Percentiles rank a stretch among this genome's conserved stretches.
Conservation (phyloP, 2,888 invertebrate species). For the Hydrotaea cyrtoneurina region DNA sequence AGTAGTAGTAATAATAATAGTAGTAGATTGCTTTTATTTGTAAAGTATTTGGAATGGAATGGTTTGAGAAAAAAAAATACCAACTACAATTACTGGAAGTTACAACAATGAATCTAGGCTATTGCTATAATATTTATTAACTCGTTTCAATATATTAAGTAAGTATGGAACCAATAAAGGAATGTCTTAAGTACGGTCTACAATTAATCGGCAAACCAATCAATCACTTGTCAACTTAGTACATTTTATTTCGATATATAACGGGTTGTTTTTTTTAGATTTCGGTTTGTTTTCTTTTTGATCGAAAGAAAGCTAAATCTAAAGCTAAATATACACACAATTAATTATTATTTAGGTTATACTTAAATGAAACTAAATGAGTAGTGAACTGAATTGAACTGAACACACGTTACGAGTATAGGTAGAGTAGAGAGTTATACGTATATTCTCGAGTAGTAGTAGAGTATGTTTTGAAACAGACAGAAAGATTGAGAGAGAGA, state of each 20-base stretch:
- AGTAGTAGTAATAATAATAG: constrained; percentile 11
- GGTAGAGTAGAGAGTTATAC: constrained; percentile 6
- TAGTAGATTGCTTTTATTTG: constrained; percentile 65
- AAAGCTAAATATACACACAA: constrained; percentile 75
- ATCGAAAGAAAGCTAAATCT: constrained; percentile 68
- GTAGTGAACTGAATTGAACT: constrained; percentile 72
- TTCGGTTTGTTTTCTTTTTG: constrained; percentile 19
- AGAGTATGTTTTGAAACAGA: constrained; percentile 50
- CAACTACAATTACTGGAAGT: constrained; percentile 73
- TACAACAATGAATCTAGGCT: constrained; percentile 70
- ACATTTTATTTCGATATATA: constrained; percentile 19
- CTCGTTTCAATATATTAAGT: constrained; percentile 31
- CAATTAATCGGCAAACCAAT: constrained; percentile 49
- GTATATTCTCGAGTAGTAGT: constrained; percentile 14
- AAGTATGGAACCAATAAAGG: constrained; percentile 36
- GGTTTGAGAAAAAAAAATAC: constrained; percentile 66
- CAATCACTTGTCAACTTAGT: constrained; percentile 49
- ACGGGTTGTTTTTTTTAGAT: constrained; percentile 44
- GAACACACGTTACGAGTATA: constrained; percentile 43
- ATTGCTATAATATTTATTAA: constrained; percentile 38
- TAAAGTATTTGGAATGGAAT: constrained; percentile 63
- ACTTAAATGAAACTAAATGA: constrained; percentile 69
- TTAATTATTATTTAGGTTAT: constrained; percentile 70
- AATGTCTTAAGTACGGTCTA: constrained; percentile 46
- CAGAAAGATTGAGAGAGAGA: constrained; percentile 42